These are phyloP conservation scores for Mactromeris polynyma DNA, from an alignment of 2,888 invertebrate species.

Conservation along the genomic window DNA sequence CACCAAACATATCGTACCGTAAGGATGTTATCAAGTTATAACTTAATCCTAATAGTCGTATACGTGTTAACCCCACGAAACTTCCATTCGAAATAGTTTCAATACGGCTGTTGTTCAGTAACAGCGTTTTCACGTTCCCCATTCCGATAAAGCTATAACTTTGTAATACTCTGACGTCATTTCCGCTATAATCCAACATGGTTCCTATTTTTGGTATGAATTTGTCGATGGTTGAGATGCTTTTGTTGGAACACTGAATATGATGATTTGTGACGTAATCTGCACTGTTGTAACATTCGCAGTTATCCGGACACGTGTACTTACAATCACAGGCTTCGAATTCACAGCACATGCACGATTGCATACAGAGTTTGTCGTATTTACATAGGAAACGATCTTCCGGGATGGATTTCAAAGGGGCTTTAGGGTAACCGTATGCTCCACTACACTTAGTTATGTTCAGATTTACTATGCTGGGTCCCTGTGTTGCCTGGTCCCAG, in stretches of 20 bases:
- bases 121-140: slow-evolving; percentile 56
- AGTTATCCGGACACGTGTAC: slow-evolving; percentile 74
- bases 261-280: slow-evolving; percentile 59
- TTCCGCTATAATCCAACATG: slow-evolving; percentile 74
- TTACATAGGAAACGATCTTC: slow-evolving; percentile 74
- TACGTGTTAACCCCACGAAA: slow-evolving; percentile 74
- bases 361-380: slow-evolving; percentile 73
- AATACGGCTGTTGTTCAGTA: slow-evolving; percentile 72
- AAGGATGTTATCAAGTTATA: slow-evolving; percentile 63
- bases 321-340: slow-evolving; percentile 77
- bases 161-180: slow-evolving; percentile 62
- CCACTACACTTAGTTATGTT: slow-evolving; percentile 65
- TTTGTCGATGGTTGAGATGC: slow-evolving; percentile 63
- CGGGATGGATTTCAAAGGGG: slow-evolving; percentile 48
- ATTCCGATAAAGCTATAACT: slow-evolving; percentile 66
- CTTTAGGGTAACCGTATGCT: slow-evolving; percentile 58
- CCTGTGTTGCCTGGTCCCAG: slow-evolving; percentile 63
- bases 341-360: slow-evolving; percentile 76
- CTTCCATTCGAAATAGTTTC: slow-evolving; percentile 70
- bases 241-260: slow-evolving; percentile 67
- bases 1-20: slow-evolving; percentile 69
- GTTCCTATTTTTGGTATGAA: slow-evolving; percentile 73
- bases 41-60: slow-evolving; percentile 62
- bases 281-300: slow-evolving; percentile 71
- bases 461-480: slow-evolving; percentile 69